phyloP scores from a whole-genome alignment of 2,113 vertebrate genomes.

The Pollachius pollachius region DNA sequence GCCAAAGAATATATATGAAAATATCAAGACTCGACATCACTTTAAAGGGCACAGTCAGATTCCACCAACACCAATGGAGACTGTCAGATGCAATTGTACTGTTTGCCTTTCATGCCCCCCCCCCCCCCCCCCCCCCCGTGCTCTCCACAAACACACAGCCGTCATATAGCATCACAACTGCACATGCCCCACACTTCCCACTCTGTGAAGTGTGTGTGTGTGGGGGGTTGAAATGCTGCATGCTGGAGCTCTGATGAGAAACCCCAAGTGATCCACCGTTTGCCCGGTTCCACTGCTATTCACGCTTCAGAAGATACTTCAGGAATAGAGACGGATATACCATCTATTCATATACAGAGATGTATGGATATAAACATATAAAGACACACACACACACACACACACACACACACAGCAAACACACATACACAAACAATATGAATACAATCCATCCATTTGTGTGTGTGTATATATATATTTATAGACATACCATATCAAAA shows the following conservation, averaged over 20 bases:
- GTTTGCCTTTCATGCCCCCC: slow-evolving; percentile 19
- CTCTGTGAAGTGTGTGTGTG: slow-evolving; percentile 35
- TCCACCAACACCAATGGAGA: slow-evolving; percentile 52
- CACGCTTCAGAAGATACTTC: neutral
- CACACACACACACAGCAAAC: neutral
- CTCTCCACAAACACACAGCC: slow-evolving; percentile 16
- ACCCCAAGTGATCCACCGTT: neutral
- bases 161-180: no score
- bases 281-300: neutral
- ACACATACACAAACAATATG: neutral
- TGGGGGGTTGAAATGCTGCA: neutral
- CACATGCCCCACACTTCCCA: slow-evolving; percentile 16
- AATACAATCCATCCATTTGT: slow-evolving; percentile 9
- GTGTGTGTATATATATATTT: slow-evolving; percentile 21
- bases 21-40: slow-evolving; percentile 46
- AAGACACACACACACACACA: neutral
- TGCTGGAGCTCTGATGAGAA: neutral
- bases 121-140: slow-evolving; percentile 20
- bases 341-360: neutral
- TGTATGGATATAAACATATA: no score
- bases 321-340: neutral
- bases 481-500: slow-evolving; percentile 13
- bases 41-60: slow-evolving; percentile 54
- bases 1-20: slow-evolving; percentile 25
- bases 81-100: slow-evolving; percentile 51